Evolutionary conservation across 2,888 invertebrate genomes (phyloP), one percentile per base, ranked within the genome.

Genomic region (Ceratothoa steindachneri): DNA sequence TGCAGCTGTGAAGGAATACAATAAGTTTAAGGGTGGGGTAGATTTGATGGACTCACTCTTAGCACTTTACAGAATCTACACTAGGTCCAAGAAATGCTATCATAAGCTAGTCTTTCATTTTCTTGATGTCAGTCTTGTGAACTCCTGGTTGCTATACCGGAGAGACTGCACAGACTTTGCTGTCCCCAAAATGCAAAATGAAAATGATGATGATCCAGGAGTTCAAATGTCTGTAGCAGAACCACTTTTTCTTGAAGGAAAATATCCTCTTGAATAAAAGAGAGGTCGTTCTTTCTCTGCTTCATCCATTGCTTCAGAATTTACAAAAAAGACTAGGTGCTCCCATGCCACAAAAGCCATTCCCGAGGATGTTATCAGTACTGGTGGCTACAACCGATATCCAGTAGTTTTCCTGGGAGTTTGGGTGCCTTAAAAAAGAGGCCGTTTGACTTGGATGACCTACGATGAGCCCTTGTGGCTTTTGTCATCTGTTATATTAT

Each of bases 191-290:
- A 41, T n/a, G 19, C n/a, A 31, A n/a, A 30, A 15, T n/a, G n/a
- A 70, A 70, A 31, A 24, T 60, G 30, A 70, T 70, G 70, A 70
- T 64, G 70, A 30, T 70, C 31, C 70, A 31, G 27, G 53, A 69
- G 12, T 69, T 69, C 30, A 69, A 69, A n/a, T 12, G 24, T 15
- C 69, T 12, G 5, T 55, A 0, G 27, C 69, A 55, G 69, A 69
- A 51, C 4, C 69, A 69, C n/a, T 69, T 19, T 29, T 69, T 3
- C 52, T 55, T 55, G 55, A 69, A n/a, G 27, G 55, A 5, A 53
- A 69, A n/a, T 7, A 28, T n/a, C 51, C 24, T 15, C 1, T 30
- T 12, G 19, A 55, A 30, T 30, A 31, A 30, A 70, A 70, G 30
- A 70, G 71, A 71, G 71, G 71, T 1, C 0, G 64, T 12, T 64